Evolutionary conservation across 1,140 invertebrate species (phyloP).

Genomic region (Panulirus ornatus): DNA sequence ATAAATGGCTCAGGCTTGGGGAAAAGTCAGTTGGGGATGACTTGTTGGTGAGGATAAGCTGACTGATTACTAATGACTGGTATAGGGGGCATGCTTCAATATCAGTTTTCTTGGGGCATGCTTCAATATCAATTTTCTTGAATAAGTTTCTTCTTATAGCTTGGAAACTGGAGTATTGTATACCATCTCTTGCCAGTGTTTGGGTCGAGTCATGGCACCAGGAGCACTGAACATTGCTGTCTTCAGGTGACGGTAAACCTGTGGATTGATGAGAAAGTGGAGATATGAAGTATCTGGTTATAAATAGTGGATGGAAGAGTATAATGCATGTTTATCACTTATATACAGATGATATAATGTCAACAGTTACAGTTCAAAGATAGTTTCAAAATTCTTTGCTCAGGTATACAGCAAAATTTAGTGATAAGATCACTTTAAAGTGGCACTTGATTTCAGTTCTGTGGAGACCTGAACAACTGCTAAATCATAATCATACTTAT

Average conservation of each 20-base stretch:
- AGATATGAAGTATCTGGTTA: not conserved
- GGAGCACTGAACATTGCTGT: slow-evolving; percentile 69
- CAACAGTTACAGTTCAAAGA: not conserved
- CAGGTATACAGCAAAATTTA: not conserved
- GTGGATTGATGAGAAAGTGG: slow-evolving; percentile 33
- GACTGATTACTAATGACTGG: no score
- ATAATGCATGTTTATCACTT: not conserved
- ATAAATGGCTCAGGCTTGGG: not conserved
- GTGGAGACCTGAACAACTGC: no score
- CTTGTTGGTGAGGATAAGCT: not conserved
- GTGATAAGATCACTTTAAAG: no score
- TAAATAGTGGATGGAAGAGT: not conserved
- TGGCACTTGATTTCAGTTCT: no score
- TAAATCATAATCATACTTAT: no score
- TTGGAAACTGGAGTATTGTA: slow-evolving; percentile 41
- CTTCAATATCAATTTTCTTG: no score
- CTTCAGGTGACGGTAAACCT: slow-evolving; percentile 76
- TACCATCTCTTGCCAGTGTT: slow-evolving; percentile 72
- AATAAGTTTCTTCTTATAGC: not conserved
- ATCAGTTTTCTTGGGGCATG: no score
- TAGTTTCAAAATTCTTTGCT: not conserved
- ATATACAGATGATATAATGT: not conserved
- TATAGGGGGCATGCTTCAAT: no score
- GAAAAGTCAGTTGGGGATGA: not conserved
- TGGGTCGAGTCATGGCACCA: slow-evolving; percentile 55